Base-by-base conservation (phyloP, 2,888 invertebrate genomes). In the Agelastica alni region DNA sequence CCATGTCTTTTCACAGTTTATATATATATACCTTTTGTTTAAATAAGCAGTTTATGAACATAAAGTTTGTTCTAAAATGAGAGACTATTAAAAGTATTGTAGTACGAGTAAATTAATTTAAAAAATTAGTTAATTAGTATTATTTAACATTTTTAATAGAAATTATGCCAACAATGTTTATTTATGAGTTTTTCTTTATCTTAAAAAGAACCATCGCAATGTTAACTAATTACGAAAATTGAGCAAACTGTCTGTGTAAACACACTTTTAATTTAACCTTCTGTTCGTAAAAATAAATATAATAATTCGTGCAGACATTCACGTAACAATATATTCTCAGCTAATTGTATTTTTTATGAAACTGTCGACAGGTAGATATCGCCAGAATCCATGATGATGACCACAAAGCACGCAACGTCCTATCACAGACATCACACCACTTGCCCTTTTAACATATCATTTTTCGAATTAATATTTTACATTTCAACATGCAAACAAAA, bases 361-460 rank as follows among this genome's bases (percentile, higher is more conserved):
- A 45, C 42, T 47, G 56, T 47, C 37, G 56, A 56, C 56, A 56
- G 47, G 64, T 68, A 67, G 68, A 69, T 69, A 68, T 70, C 67
- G 70, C 63, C 37, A 17, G 46, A 14, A 36, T 28, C 36, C 46
- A 22, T 46, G 46, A 46, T 65, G 69, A 67, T 69, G 63, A 60
- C 59, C 60, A 48, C 51, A 61, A 62, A 68, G 65, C 71, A 72
- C 71, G 71, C 70, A 55, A 71, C 58, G 56, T 57, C 62, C 57
- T 69, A 70, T 69, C 66, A 60, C 62, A 20, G 61, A 61, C 63
- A 70, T 69, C 69, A 58, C 63, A 60, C 62, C 67, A 68, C 67
- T 70, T 69, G 70, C 70, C 71, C 69, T 71, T 71, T 69, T 66
- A 68, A 65, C 47, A 52, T 56, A 51, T 56, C 51, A 41, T 46